A percentile compares a stretch with the other conserved stretches of the same genome.
These are phyloP conservation scores for Poeciliopsis prolifica DNA, from an alignment of 2,113 vertebrate species.

Conservation along the genomic window DNA sequence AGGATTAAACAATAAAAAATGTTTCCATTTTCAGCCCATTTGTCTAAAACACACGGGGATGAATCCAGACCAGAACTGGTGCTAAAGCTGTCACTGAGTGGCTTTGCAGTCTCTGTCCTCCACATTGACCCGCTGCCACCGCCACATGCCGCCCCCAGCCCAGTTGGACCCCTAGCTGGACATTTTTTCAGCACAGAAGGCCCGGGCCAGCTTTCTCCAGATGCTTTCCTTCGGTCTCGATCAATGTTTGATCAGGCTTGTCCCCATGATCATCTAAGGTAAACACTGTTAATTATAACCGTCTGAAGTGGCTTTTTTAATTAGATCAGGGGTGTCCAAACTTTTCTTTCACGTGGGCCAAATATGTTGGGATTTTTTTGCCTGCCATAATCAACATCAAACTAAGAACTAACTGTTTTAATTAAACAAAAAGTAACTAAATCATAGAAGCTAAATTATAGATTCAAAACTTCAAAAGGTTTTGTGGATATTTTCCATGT, in stretches of 20 bases:
- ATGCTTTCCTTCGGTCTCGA: constrained; percentile 86
- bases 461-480: too few relatives aligned
- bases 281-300: not conserved
- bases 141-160: constrained; percentile 86
- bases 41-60: constrained; percentile 89
- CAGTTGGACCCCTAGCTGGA: constrained; percentile 87
- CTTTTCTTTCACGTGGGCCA: too few relatives aligned
- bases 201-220: constrained; percentile 79
- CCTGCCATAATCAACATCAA: too few relatives aligned
- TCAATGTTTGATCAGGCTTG: constrained; percentile 91
- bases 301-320: not conserved
- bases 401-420: too few relatives aligned
- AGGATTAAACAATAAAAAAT: not conserved
- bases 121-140: constrained; percentile 96
- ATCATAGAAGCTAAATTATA: too few relatives aligned
- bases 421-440: too few relatives aligned
- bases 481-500: too few relatives aligned
- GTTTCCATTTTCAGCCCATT: constrained; percentile 84
- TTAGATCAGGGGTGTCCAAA: too few relatives aligned
- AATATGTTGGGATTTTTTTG: too few relatives aligned
- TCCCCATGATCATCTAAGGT: constrained; percentile 97
- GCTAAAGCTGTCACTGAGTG: constrained; percentile 85
- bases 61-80: constrained; percentile 95
- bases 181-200: constrained; percentile 90
- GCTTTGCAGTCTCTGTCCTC: constrained; percentile 90